Percentiles rank a stretch among this genome's conserved stretches.
These are phyloP conservation scores for Tapera naevia DNA, from an alignment of 2,797 vertebrate genomes.

Conservation along the genomic window DNA sequence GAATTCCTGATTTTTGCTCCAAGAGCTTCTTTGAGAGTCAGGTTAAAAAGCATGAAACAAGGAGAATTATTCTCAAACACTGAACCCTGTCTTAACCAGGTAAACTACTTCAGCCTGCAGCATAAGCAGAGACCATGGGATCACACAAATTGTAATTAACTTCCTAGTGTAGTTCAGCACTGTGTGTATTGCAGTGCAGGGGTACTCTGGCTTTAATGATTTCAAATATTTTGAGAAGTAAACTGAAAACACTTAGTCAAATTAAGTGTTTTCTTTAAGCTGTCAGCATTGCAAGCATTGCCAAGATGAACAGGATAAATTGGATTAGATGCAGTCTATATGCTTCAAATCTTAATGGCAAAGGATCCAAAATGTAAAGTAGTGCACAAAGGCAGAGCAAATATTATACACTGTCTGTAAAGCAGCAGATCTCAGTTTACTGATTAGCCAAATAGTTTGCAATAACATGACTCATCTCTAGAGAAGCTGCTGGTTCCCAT, in stretches of 20 bases:
- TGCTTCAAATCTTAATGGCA: slow-evolving; percentile 36
- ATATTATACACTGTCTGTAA: slow-evolving; percentile 38
- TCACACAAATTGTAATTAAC: slow-evolving; percentile 18
- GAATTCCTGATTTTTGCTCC: not conserved
- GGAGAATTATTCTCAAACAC: not conserved
- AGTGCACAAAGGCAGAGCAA: slow-evolving; percentile 46
- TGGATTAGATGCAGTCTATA: slow-evolving; percentile 68
- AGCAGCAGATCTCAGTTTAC: slow-evolving; percentile 41
- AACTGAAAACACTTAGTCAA: slow-evolving; percentile 66
- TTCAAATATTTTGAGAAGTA: slow-evolving; percentile 66
- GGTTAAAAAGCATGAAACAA: not conserved
- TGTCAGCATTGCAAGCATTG: slow-evolving; percentile 36
- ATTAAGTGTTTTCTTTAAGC: slow-evolving; percentile 69
- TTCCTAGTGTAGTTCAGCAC: slow-evolving; percentile 39
- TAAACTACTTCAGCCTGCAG: slow-evolving; percentile 2
- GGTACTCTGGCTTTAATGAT: slow-evolving; percentile 40
- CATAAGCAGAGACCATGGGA: not conserved
- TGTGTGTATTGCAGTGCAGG: slow-evolving; percentile 2
- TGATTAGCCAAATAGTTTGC: slow-evolving; percentile 41
- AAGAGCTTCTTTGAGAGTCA: not conserved
- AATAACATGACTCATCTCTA: slow-evolving; percentile 49
- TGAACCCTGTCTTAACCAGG: not conserved
- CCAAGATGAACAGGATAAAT: slow-evolving; percentile 66
- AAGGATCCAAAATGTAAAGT: slow-evolving; percentile 53
- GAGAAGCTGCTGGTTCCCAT: not conserved